Evolutionary conservation across 2,888 invertebrate species (phyloP).

Genomic region (Aplocera efformata): DNA sequence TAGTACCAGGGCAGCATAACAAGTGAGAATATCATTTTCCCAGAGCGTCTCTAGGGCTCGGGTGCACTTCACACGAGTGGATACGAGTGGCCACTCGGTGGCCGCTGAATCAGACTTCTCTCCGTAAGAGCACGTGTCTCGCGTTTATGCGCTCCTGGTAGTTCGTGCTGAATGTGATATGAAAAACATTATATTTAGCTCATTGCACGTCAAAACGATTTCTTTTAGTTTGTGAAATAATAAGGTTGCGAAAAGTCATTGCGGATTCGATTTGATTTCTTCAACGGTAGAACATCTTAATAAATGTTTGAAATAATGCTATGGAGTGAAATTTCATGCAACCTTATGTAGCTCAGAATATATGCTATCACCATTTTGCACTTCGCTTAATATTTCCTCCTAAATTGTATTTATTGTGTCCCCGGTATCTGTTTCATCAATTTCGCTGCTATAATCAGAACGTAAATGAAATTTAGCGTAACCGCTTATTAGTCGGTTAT

Average conservation of each 20-base stretch:
- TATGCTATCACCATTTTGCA: too few species aligned
- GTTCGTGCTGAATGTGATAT: not conserved
- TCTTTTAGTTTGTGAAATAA: too few species aligned
- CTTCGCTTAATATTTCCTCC: too few species aligned
- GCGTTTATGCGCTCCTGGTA: conserved; percentile 22
- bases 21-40: conserved; percentile 39
- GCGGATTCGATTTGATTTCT: too few species aligned
- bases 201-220: too few species aligned
- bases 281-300: too few species aligned
- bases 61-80: conserved; percentile 18
- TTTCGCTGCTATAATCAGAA: conserved; percentile 1
- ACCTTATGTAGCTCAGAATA: too few species aligned
- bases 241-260: too few species aligned
- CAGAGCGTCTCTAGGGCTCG: conserved; percentile 14
- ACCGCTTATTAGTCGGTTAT: conserved; percentile 12
- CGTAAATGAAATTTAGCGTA: conserved; percentile 5
- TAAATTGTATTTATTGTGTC: not conserved
- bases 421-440: not conserved
- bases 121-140: conserved; percentile 18
- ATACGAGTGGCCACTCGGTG: conserved; percentile 24
- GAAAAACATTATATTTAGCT: too few species aligned
- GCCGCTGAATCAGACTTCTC: conserved; percentile 28
- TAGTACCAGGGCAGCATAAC: conserved; percentile 37
- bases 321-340: too few species aligned
- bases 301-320: too few species aligned